Evolutionary conservation across 2,113 vertebrate species (phyloP), one percentile per base, ranked within the genome.

Genomic region (Podiceps cristatus): DNA sequence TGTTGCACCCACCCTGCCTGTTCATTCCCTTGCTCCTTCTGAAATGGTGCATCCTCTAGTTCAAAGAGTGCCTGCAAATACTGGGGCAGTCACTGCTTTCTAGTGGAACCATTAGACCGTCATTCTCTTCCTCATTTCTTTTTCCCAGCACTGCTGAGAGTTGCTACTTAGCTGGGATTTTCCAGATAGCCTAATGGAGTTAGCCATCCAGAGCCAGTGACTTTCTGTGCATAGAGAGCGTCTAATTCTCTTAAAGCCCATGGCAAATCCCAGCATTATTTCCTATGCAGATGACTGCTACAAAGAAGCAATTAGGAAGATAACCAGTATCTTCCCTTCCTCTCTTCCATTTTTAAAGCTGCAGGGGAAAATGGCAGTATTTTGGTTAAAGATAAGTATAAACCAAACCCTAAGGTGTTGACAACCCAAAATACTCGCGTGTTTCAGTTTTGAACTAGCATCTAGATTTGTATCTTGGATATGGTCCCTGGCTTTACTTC

Each of bases 401-500:
- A 95, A 85, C 89, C 89, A 95, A 96, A 93, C 77, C 81, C 89
- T 85, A 85, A 91, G 91, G 81, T 96, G 80, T 15, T 91, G 93
- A 97, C 93, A 93, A 95, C 66, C 31, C 73, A 37, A 88, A 95
- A 84, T 73, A 75, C 84, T 95, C 72, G 56, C 24, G 0, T 66
- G 62, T 90, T 89, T 93, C 58, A 63, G 67, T 95, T 95, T 90
- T 85, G 71, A 94, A 86, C 89, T 79, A 96, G 71, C 73, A 82
- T 96, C 91, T 93, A 87, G 69, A 89, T 95, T 91, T 93, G 74
- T 96, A 92, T 96, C 89, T 94, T 88, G 94, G 83, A 95, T 92
- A 50, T 90, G 55, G 87, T 94, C 77, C 74, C 89, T 93, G 85
- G 83, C 84, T 93, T 94, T 88, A 68, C 58, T 91, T 75, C 88